Conservation (phyloP, 2,888 invertebrate genomes). For the Drosophila antonietae region DNA sequence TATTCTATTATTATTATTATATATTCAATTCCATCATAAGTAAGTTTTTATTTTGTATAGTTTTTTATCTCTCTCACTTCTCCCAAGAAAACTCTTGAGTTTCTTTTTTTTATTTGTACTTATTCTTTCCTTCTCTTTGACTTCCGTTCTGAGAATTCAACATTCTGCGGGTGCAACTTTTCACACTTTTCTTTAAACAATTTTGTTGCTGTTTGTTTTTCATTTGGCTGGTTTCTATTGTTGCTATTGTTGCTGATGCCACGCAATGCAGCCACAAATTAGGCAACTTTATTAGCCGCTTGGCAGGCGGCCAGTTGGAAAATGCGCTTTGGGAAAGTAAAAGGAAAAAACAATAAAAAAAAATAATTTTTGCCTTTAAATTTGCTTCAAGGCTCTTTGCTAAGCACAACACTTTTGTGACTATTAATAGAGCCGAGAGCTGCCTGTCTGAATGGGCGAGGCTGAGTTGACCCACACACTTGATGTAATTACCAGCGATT, state of each 20-base stretch:
- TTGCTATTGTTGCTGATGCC: constrained; percentile 10
- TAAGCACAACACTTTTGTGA: constrained; percentile 16
- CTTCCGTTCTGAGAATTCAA: constrained; percentile 3
- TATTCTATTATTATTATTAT: too few relatives aligned
- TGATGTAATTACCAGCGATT: constrained; percentile 53
- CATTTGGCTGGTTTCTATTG: background rate
- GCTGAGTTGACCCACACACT: constrained; percentile 22
- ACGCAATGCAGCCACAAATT: constrained; percentile 61
- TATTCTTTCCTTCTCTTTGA: background rate
- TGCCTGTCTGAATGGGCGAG: background rate
- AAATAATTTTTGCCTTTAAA: constrained; percentile 12
- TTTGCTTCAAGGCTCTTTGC: constrained; percentile 12
- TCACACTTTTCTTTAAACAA: constrained; percentile 36
- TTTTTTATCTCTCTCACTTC: background rate
- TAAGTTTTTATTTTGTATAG: background rate
- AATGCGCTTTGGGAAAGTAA: constrained; percentile 19
- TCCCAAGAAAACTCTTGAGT: background rate
- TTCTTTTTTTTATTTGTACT: background rate
- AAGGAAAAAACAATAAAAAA: constrained; percentile 11
- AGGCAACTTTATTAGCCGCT: constrained; percentile 65
- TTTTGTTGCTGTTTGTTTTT: constrained; percentile 24
- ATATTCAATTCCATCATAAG: too few relatives aligned
- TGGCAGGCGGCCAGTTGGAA: constrained; percentile 64
- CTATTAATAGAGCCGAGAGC: constrained; percentile 51
- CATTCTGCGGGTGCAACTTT: constrained; percentile 41